phyloP scores from a whole-genome alignment of 2,113 vertebrate species.

The Peromyscus californicus region DNA sequence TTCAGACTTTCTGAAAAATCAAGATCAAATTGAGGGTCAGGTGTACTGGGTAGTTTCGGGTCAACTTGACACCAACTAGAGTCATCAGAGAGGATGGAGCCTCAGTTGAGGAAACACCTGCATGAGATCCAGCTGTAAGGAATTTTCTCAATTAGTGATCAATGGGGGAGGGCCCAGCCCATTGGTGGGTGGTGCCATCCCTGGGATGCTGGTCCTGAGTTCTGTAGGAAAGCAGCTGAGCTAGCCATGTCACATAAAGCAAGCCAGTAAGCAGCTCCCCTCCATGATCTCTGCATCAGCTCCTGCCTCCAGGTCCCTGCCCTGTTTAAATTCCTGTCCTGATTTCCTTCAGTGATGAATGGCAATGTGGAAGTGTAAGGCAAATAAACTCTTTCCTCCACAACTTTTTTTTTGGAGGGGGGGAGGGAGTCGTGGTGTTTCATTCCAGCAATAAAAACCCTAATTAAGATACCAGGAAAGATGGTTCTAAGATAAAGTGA shows the following conservation, averaged over 20 bases:
- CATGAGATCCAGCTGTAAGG: neutral
- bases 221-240: neutral
- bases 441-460: neutral
- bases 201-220: neutral
- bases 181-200: neutral
- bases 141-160: neutral
- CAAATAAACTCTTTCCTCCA: neutral
- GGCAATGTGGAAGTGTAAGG: neutral
- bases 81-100: neutral
- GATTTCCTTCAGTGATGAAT: neutral
- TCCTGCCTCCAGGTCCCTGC: neutral
- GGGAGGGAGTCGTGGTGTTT: neutral
- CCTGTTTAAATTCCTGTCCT: neutral
- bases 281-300: neutral
- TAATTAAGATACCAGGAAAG: neutral
- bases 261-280: neutral
- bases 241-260: neutral
- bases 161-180: neutral
- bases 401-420: neutral
- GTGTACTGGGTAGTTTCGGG: neutral
- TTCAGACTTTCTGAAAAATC: constrained; percentile 47
- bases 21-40: neutral
- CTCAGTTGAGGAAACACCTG: neutral
- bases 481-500: neutral
- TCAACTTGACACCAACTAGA: neutral